Evolutionary conservation across 2,888 invertebrate genomes (phyloP), one percentile per base, ranked within the genome.

Genomic region (Blastobasis adustella): DNA sequence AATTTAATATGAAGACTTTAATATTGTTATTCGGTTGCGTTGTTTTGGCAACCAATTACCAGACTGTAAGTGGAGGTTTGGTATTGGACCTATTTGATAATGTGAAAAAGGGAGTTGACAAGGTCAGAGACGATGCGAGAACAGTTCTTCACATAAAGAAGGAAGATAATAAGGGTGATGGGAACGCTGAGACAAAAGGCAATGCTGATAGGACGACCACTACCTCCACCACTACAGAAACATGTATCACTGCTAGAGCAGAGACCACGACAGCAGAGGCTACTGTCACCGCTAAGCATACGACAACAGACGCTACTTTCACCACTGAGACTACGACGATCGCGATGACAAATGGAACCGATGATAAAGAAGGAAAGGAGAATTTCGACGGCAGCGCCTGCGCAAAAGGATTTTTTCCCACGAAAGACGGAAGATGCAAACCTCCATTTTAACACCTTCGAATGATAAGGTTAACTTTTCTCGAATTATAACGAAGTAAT

Each of bases 401-500:
- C 61, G 43, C 70, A 4, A 9, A 73, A 23, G 85, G 85, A 1
- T 84, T 58, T 56, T 51, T 63, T 55, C 71, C 76, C 8, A 82
- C 84, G 7, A 45, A 66, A 43, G 85, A 85, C 56, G 83, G 83
- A 55, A 75, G 81, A 64, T 86, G 86, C 62, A 76, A 73, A 67
- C 69, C 76, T 51, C 65, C 65, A 10, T 74, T 59, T 57, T 67
- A 58, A 61, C 23, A 23, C 23, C 23, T 23, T 23, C 23, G 3
- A 3, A 23, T 23, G 23, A 23, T 23, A 23, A 23, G 23, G 23
- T 23, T 23, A 23, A 23, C 23, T 23, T 23, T 23, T 23, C 23
- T 23, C 23, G 23, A 23, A 23, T 23, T 23, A 23, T 23, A 23
- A 23, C 23, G 23, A 23, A 23, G 23, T 23, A 23, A 23, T 23